These are phyloP conservation scores for Bos indicus DNA, from an alignment of 2,113 vertebrate genomes.

Conservation along the genomic window DNA sequence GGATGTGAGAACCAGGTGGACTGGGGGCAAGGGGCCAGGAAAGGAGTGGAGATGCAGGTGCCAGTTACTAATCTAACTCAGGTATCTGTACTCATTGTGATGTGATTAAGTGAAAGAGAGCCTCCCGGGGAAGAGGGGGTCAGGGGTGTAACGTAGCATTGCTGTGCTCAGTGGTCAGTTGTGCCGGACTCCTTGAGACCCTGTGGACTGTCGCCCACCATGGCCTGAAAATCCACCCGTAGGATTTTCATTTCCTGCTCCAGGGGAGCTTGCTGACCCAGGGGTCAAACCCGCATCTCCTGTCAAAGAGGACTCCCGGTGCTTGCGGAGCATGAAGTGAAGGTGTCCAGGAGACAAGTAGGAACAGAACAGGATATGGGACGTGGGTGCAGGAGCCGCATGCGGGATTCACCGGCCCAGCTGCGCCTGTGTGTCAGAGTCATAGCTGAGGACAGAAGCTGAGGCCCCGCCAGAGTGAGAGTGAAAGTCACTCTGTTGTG, in stretches of 20 bases:
- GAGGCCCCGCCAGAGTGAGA: no score
- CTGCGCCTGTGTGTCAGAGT: background rate
- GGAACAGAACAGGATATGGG: background rate
- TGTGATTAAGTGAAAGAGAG: background rate
- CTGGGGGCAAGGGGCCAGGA: background rate
- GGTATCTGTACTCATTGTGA: background rate
- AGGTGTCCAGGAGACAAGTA: background rate
- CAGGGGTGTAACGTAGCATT: rapidly evolving
- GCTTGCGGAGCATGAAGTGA: background rate
- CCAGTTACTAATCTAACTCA: background rate
- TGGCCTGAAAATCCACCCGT: rapidly evolving
- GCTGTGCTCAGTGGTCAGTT: background rate
- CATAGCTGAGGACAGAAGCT: background rate
- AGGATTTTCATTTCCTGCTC: background rate
- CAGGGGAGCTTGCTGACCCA: background rate
- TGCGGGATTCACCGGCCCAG: no score
- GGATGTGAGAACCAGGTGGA: background rate
- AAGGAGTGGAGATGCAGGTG: background rate
- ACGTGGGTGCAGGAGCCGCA: background rate
- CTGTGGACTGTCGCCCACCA: background rate
- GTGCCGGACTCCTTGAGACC: rapidly evolving
- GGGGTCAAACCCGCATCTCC: background rate
- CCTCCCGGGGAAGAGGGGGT: rapidly evolving
- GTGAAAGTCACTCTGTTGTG: background rate
- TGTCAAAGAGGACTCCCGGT: background rate